These are phyloP conservation scores for Huso huso DNA, from an alignment of 2,797 vertebrate genomes.

Conservation along the genomic window DNA sequence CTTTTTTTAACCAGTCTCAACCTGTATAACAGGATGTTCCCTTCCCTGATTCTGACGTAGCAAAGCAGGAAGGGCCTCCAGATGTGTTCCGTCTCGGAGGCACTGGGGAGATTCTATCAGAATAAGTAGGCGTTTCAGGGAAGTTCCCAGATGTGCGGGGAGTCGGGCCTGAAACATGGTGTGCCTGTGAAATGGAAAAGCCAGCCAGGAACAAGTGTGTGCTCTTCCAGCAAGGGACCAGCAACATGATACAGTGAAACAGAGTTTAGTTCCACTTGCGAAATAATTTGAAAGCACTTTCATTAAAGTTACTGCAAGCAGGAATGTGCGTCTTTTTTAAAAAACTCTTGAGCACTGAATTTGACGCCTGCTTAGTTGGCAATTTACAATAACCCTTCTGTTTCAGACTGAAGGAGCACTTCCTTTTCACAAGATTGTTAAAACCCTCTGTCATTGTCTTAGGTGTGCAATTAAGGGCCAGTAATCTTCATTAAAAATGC, in stretches of 20 bases:
- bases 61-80: not conserved
- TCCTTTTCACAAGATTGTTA: not conserved
- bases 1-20: not conserved
- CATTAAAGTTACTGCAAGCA: no score
- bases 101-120: not conserved
- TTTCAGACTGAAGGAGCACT: no score
- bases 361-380: no score
- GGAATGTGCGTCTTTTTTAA: no score
- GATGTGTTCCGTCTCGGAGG: not conserved
- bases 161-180: slow-evolving; percentile 8
- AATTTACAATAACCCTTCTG: no score
- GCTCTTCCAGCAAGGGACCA: no score
- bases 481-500: slow-evolving; percentile 14
- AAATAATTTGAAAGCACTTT: no score
- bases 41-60: not conserved
- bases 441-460: not conserved
- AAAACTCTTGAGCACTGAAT: no score
- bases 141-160: not conserved
- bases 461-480: no score
- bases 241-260: no score
- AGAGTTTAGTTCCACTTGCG: no score
- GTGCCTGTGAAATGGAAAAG: not conserved
- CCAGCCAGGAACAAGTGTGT: not conserved
- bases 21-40: slow-evolving; percentile 15
- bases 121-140: not conserved